These are phyloP conservation scores for Magallana nippona DNA, from an alignment of 2,888 invertebrate species.

Conservation along the genomic window DNA sequence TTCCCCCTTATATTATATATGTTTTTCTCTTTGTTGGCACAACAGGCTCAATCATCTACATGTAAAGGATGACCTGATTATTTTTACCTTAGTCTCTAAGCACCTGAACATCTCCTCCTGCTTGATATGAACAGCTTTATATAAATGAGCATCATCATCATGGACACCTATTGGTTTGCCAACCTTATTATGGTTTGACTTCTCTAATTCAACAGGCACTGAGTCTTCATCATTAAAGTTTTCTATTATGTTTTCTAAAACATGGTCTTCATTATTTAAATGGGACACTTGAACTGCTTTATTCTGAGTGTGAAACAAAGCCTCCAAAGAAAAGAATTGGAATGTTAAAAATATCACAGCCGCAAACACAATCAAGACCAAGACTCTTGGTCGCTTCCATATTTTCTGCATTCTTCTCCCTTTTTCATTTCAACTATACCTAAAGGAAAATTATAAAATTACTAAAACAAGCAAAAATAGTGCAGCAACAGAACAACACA, in stretches of 20 bases:
- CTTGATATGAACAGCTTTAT: conserved; percentile 41
- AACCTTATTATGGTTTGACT: too few relatives aligned
- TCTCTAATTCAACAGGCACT: too few relatives aligned
- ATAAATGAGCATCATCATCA: conserved; percentile 40
- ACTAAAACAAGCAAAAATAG: not conserved
- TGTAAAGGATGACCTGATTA: too few relatives aligned
- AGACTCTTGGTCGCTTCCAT: conserved; percentile 33
- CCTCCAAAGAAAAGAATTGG: conserved; percentile 46
- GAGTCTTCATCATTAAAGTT: conserved; percentile 17
- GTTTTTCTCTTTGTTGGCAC: too few relatives aligned
- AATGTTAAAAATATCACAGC: conserved; percentile 48
- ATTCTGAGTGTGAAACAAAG: conserved; percentile 31
- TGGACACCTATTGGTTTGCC: conserved; percentile 43
- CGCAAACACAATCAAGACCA: conserved; percentile 37
- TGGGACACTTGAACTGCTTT: not conserved
- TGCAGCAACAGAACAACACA: not conserved
- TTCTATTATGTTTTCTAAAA: not conserved
- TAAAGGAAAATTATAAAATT: not conserved
- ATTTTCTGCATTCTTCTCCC: conserved; percentile 39
- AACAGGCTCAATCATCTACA: too few relatives aligned
- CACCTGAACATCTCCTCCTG: conserved; percentile 64
- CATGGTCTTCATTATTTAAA: conserved; percentile 9
- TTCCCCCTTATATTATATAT: too few relatives aligned
- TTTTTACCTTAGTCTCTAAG: conserved; percentile 61
- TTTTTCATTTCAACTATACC: not conserved